A percentile compares a stretch with the other conserved stretches of the same genome.
phyloP scores from a whole-genome alignment of 2,888 invertebrate genomes.

The Caenorhabditis wallacei region DNA sequence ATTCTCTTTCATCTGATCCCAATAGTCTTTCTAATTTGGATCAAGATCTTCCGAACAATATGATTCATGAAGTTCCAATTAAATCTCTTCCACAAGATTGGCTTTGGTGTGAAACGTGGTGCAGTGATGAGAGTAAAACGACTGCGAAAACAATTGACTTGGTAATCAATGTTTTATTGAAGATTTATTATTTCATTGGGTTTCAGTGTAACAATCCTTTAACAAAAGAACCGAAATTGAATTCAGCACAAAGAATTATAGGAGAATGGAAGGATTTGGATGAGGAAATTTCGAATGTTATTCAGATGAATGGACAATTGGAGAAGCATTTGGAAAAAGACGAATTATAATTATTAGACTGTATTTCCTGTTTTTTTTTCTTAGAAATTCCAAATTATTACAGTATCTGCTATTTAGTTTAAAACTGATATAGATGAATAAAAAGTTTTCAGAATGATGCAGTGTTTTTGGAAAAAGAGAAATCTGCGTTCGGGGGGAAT shows the following conservation, averaged over 20 bases:
- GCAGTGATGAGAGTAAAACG: slow-evolving; percentile 91
- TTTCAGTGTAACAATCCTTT: slow-evolving; percentile 94
- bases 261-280: slow-evolving; percentile 98
- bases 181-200: too few relatives aligned
- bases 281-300: slow-evolving; percentile 87
- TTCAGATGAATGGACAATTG: not conserved
- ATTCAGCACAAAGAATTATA: slow-evolving; percentile 96
- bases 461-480: slow-evolving; percentile 57
- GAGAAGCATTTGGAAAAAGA: not conserved
- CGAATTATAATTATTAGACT: slow-evolving; percentile 4
- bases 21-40: slow-evolving; percentile 97
- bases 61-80: slow-evolving; percentile 98
- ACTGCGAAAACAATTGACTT: slow-evolving; percentile 97
- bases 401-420: too few relatives aligned
- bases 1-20: slow-evolving; percentile 98
- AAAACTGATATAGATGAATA: too few relatives aligned
- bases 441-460: too few relatives aligned
- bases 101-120: slow-evolving; percentile 99
- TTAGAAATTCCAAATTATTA: not conserved
- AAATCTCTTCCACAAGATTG: slow-evolving; percentile 99
- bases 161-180: too few relatives aligned
- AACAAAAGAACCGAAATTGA: slow-evolving; percentile 98
- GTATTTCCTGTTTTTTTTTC: not conserved
- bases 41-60: slow-evolving; percentile 97
- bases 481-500: slow-evolving; percentile 73